Base-by-base conservation (phyloP, 2,797 vertebrate genomes). In the Chelon auratus region DNA sequence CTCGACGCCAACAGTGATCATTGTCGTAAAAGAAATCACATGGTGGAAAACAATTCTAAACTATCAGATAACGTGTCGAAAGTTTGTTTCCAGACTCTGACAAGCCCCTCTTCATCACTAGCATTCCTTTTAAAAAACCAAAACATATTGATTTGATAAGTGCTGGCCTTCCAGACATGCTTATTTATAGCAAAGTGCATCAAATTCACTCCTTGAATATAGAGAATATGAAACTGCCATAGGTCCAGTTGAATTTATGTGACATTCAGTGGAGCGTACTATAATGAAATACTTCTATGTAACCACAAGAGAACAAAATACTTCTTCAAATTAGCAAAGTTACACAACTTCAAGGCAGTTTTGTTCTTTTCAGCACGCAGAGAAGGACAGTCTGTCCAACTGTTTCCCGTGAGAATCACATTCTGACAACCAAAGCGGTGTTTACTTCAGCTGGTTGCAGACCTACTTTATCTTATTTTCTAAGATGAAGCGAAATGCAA, bases 231-330 rank as follows among this genome's bases (percentile, higher is more conserved):
- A 43, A 33, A 33, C 22, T 42, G 26, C 37, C n/a, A 8, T 43
- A 20, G 56, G 42, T 69, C 52, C 37, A 52, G 40, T 45, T 36
- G 17, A 70, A 61, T 13, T 54, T 20, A 13, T 30, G 5, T 17
- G 20, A 48, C 36, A 18, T 15, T 13, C 17, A 55, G 9, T 7
- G 14, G 53, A 55, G 12, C 8, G 3, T 37, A 1, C 24, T 55
- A 24, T 55, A 36, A 45, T 61, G 54, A 71, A 84, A 68, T 57
- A 13, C 39, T n/a, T 50, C 42, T 17, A 52, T 42, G 17, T 75
- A 48, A 68, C 26, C 53, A 59, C 9, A 15, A 1, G 30, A n/a
- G 3, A 20, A 53, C 1, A 60, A 64, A 71, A 58, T 12, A 1
- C n/a, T 14, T 9, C 48, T 12, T 37, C 52, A 30, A 45, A 36